Conservation (phyloP, 2,797 vertebrate species). For the Esox lucius region DNA sequence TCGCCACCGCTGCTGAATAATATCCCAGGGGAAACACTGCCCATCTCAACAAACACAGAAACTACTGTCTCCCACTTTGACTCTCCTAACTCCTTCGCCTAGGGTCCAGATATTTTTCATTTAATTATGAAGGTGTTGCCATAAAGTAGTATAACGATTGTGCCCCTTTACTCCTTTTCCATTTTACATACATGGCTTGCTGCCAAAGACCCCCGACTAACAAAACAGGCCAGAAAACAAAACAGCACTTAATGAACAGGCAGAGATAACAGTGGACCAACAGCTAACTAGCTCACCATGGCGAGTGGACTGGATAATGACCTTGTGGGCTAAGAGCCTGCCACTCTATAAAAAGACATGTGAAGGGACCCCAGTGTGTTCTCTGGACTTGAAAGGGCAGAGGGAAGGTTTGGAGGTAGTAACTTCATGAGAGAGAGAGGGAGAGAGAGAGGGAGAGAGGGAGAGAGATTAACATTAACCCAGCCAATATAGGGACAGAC, state of each 20-base stretch:
- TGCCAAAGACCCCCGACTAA: neutral
- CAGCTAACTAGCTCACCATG: neutral
- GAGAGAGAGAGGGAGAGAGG: no score
- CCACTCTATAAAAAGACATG: neutral
- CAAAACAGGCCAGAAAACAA: neutral
- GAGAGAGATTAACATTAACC: no score
- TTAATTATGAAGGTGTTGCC: neutral
- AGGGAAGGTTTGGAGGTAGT: no score
- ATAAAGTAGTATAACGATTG: neutral
- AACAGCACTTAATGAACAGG: neutral
- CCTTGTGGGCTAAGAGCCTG: neutral
- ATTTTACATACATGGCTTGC: neutral
- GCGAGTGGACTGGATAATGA: neutral
- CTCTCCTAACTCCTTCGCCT: neutral
- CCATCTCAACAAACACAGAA: neutral
- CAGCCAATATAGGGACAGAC: no score
- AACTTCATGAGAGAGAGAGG: no score
- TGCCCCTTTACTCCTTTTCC: neutral
- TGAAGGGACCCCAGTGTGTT: neutral
- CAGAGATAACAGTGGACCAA: neutral
- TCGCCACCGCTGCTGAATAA: no score
- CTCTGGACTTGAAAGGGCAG: neutral
- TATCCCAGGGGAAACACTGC: no score
- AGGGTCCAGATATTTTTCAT: neutral
- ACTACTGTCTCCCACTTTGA: neutral